Conservation (phyloP, 2,113 vertebrate genomes). For the Meriones unguiculatus region DNA sequence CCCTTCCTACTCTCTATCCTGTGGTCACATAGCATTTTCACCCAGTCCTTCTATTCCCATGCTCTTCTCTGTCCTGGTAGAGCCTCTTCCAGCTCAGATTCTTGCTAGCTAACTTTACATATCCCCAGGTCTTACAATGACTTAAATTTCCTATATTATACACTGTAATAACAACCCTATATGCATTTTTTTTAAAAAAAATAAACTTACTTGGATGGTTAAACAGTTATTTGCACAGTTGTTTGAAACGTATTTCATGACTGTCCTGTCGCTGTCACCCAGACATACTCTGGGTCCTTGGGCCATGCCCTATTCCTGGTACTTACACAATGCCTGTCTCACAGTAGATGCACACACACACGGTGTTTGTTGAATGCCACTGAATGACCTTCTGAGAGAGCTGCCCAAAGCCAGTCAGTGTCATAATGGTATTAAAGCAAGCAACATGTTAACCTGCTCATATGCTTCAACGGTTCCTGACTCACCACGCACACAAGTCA, state of each 20-base stretch:
- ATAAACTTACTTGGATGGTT: neutral
- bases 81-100: neutral
- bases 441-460: constrained; percentile 28
- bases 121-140: neutral
- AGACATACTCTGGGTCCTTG: neutral
- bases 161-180: neutral
- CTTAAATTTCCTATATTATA: neutral
- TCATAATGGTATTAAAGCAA: neutral
- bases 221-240: neutral
- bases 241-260: neutral
- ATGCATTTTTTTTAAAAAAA: neutral
- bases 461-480: neutral
- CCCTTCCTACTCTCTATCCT: neutral
- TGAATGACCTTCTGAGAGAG: constrained; percentile 12
- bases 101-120: neutral
- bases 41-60: neutral
- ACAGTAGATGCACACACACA: neutral
- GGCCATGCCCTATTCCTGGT: neutral
- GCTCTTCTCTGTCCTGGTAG: neutral
- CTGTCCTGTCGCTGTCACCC: neutral
- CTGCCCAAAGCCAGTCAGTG: constrained; percentile 17
- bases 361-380: neutral
- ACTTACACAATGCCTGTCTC: neutral
- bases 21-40: neutral
- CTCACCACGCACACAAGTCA: constrained; percentile 11